Percentiles rank a stretch among this genome's conserved stretches.
Evolutionary conservation across 1,140 invertebrate species (phyloP).

Genomic region (Pollicipes pollicipes): DNA sequence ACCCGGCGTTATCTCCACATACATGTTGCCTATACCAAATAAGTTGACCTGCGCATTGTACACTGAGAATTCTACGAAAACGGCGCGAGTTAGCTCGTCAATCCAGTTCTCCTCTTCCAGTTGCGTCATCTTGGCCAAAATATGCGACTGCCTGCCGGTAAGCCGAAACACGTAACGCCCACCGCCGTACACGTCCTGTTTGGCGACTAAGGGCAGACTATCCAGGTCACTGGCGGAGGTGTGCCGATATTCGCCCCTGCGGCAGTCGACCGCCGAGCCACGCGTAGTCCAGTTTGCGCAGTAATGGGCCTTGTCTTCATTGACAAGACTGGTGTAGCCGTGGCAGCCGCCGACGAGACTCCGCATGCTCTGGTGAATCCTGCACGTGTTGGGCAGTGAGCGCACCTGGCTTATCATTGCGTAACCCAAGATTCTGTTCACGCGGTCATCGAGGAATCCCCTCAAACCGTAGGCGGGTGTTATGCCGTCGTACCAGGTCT

Average conservation of each 20-base stretch:
- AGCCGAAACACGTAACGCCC: neutral
- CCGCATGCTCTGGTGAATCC: neutral
- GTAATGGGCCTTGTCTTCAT: neutral
- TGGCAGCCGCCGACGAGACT: neutral
- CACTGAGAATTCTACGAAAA: constrained; percentile 37
- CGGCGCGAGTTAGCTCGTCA: constrained; percentile 33
- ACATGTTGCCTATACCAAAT: constrained; percentile 31
- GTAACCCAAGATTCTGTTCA: constrained; percentile 36
- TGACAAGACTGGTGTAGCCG: neutral
- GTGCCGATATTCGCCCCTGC: neutral
- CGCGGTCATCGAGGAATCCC: constrained; percentile 33
- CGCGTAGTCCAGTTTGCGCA: neutral
- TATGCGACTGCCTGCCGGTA: neutral
- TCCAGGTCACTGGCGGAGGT: neutral
- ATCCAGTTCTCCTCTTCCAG: constrained; percentile 29
- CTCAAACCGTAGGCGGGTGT: constrained; percentile 27
- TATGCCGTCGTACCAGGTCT: constrained; percentile 32
- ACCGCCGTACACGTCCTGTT: neutral
- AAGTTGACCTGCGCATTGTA: constrained; percentile 34
- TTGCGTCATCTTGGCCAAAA: neutral
- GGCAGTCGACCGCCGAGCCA: neutral
- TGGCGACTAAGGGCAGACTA: neutral
- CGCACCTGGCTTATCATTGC: constrained; percentile 33
- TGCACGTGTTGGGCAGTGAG: constrained; percentile 24
- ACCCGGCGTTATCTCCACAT: constrained; percentile 33